Evolutionary conservation across 2,888 invertebrate species (phyloP).

Genomic region (Lithodes maja): DNA sequence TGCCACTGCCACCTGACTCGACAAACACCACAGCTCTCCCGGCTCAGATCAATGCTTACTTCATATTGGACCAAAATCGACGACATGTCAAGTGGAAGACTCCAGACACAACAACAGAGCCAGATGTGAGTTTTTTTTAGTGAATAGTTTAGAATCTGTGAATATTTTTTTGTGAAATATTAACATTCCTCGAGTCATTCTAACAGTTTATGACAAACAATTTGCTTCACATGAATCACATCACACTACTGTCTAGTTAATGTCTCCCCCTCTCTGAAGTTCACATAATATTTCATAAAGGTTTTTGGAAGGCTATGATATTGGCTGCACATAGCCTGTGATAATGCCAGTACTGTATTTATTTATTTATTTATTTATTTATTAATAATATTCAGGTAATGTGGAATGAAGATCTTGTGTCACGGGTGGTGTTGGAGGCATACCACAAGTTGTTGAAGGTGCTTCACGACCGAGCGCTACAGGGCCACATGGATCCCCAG

Average conservation of each 20-base stretch:
- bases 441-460: conserved; percentile 3
- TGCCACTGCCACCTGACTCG: conserved; percentile 26
- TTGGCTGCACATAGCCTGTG: too few species aligned
- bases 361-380: too few species aligned
- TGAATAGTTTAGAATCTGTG: background rate
- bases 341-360: too few species aligned
- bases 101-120: conserved; percentile 23
- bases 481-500: background rate
- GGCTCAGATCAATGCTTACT: conserved; percentile 34
- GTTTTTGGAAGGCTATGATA: too few species aligned
- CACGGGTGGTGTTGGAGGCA: conserved; percentile 9
- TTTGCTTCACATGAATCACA: too few species aligned
- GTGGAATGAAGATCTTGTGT: conserved; percentile 32
- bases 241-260: too few species aligned
- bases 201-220: too few species aligned
- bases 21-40: conserved; percentile 36
- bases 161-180: background rate
- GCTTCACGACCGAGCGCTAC: background rate
- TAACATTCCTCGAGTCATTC: background rate
- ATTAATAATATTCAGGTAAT: background rate
- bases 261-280: too few species aligned
- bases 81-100: conserved; percentile 51
- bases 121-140: conserved; percentile 30
- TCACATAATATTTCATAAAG: too few species aligned
- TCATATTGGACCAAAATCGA: conserved; percentile 34